A percentile compares a stretch with the other conserved stretches of the same genome.
These are phyloP conservation scores for Oryzias melastigma DNA, from an alignment of 2,113 vertebrate species.

Conservation along the genomic window DNA sequence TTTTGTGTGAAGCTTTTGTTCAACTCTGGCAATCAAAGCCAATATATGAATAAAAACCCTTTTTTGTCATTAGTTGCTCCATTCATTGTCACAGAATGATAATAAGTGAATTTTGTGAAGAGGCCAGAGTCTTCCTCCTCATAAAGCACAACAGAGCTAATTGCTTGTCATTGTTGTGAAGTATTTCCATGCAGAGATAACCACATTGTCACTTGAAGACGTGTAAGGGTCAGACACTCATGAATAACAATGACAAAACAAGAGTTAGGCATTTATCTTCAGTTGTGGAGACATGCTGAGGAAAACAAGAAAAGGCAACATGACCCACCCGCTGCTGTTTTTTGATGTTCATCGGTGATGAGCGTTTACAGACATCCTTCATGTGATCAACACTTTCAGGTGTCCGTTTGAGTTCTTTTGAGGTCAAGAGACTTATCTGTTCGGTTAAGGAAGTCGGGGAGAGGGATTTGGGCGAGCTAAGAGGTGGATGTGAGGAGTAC, in stretches of 20 bases:
- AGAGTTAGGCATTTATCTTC: slow-evolving; percentile 35
- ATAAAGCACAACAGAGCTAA: slow-evolving; percentile 65
- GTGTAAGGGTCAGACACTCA: slow-evolving; percentile 36
- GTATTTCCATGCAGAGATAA: slow-evolving; percentile 50
- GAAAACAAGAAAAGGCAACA: neutral
- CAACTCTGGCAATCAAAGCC: slow-evolving; percentile 50
- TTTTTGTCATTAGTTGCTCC: slow-evolving; percentile 43
- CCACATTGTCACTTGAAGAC: slow-evolving; percentile 52
- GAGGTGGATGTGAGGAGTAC: slow-evolving; percentile 30
- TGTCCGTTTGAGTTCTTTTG: slow-evolving; percentile 79
- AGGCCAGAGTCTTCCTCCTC: slow-evolving; percentile 40
- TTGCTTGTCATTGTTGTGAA: slow-evolving; percentile 63
- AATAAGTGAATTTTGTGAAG: slow-evolving; percentile 42
- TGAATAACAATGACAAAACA: slow-evolving; percentile 39
- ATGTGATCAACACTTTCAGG: slow-evolving; percentile 77
- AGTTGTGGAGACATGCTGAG: slow-evolving; percentile 1
- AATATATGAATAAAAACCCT: slow-evolving; percentile 49
- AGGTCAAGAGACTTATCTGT: slow-evolving; percentile 77
- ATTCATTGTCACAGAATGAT: slow-evolving; percentile 41
- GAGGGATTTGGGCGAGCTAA: too few relatives aligned
- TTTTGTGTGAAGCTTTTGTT: slow-evolving; percentile 51
- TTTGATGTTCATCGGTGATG: slow-evolving; percentile 76
- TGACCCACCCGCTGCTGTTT: slow-evolving; percentile 84
- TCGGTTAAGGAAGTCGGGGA: slow-evolving; percentile 69
- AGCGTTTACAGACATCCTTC: slow-evolving; percentile 80